Conservation (phyloP, 2,113 vertebrate genomes). For the Rattus rattus region DNA sequence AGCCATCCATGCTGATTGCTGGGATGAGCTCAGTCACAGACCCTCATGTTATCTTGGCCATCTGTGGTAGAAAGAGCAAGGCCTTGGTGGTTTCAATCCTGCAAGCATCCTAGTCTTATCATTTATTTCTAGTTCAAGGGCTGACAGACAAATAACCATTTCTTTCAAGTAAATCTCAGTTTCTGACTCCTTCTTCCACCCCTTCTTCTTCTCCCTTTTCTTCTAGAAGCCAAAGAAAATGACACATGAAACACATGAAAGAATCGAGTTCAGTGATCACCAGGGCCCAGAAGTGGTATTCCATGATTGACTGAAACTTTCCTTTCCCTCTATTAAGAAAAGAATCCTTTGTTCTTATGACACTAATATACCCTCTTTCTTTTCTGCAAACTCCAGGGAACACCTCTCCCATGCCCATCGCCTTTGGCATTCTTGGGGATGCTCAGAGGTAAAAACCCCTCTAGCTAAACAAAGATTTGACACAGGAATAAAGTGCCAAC, state of each 20-base stretch:
- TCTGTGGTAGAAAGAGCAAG: not conserved
- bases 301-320: not conserved
- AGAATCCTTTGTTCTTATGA: not conserved
- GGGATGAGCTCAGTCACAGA: not conserved
- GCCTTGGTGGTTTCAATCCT: not conserved
- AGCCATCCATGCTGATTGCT: not conserved
- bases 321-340: constrained; percentile 29
- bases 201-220: not conserved
- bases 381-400: not conserved
- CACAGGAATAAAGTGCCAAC: not conserved
- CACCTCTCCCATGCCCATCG: not conserved
- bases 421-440: not conserved
- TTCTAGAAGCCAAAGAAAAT: constrained; percentile 62
- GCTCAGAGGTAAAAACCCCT: not conserved
- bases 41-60: not conserved
- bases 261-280: not conserved
- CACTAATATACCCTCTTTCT: not conserved
- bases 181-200: not conserved
- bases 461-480: constrained; percentile 18
- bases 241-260: constrained; percentile 12
- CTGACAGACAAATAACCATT: not conserved
- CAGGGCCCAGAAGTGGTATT: not conserved
- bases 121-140: not conserved
- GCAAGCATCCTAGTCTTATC: not conserved
- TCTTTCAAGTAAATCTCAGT: not conserved